Base-by-base conservation (phyloP, 2,888 invertebrate species). In the Oligia fasciuncula region DNA sequence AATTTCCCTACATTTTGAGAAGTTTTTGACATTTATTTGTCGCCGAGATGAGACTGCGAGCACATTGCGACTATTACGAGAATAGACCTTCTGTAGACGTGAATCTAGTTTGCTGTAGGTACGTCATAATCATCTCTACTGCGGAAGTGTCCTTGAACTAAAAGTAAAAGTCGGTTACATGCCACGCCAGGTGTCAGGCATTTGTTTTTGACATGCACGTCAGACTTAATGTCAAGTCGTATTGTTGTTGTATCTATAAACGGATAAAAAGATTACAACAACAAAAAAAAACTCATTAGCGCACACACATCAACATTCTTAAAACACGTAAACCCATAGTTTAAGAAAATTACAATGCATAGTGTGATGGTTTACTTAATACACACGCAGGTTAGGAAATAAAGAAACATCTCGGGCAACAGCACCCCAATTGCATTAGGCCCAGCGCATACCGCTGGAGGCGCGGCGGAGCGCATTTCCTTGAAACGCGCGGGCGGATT, bases 131-230 rank as follows among this genome's bases (percentile, higher is more conserved):
- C 80, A 76, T 85, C 70, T 87, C 46, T 68, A 69, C 71, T 71
- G 57, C 88, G 88, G 91, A 91, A 90, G 82, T 83, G 91, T 77
- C 93, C 94, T 93, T 94, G 93, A 92, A 91, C 90, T 88, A 80
- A 84, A 79, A 89, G 91, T 92, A 91, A 93, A 92, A 93, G 93
- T 92, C 79, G 90, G 90, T 89, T 90, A 88, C 88, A 88, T 89
- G 75, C 80, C 83, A 85, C 79, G 77, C 77, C 80, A 81, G 92
- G 92, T 93, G 90, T 84, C 92, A 83, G 76, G 80, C 76, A 84
- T 89, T 89, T 90, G 85, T 85, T 87, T 79, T 80, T 70, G 54
- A 73, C 60, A 51, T 69, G 68, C 51, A 65, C 51, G 49, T 29
- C 29, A 65, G 14, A 72, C 29, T 73, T 17, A 79, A 69, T 63